Base-by-base conservation (phyloP, 2,113 vertebrate genomes). In the Gadus macrocephalus region DNA sequence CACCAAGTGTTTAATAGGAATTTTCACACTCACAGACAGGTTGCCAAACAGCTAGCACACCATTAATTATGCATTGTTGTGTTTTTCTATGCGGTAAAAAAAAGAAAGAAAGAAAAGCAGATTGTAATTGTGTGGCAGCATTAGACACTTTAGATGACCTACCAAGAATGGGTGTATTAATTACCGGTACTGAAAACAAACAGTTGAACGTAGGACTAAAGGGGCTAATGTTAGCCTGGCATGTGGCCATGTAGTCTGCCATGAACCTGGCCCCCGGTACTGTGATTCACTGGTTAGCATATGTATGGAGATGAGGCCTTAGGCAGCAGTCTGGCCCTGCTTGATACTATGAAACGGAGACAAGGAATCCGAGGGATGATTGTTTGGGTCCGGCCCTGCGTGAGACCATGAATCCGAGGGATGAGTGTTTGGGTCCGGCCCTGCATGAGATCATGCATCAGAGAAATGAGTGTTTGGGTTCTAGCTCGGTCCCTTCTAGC, bases 1-100 rank as follows among this genome's bases (percentile, higher is more conserved):
- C 80, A 85, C 81, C 82, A 81, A 81, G 80, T 81, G 75, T 90
- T 87, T 90, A 89, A 91, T 87, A 87, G 82, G 83, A 90, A 85
- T 89, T 81, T 89, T 71, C 87, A 73, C 84, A 83, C 80, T 75
- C 82, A 14, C 71, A 53, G 78, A 88, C 88, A 84, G 83, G 74
- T 86, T 87, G 87, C 86, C 81, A 86, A 90, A 87, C 78, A 81
- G 80, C 86, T 86, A 77, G 75, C 80, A 81, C 75, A 72, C 68
- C 76, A 89, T 91, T 89, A 85, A 88, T 89, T 90, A 88, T 82
- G 82, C 75, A 89, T 83, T 83, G 73, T 86, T 77, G 79, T 79
- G 31, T 77, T 81, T 88, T 88, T 80, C 73, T 76, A 70, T 80
- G 19, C 8, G 42, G 12, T 49, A 14, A 49, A 14, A 14, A 14